These are phyloP conservation scores for Sturnira hondurensis DNA, from an alignment of 2,113 vertebrate species.

Conservation along the genomic window DNA sequence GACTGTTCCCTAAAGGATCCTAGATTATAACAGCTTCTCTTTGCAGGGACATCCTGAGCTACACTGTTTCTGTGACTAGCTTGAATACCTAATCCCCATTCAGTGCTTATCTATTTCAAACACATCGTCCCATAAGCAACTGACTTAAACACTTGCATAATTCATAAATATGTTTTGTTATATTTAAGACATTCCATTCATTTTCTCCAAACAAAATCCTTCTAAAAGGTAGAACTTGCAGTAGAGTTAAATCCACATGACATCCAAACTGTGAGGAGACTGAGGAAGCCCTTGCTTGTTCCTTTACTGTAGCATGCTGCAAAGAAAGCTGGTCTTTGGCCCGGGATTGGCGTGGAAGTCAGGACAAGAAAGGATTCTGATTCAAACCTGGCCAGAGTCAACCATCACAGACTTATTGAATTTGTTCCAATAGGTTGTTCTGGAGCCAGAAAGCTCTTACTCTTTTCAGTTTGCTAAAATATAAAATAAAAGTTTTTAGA, in stretches of 20 bases:
- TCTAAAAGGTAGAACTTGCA: background rate
- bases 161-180: background rate
- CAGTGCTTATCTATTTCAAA: constrained; percentile 35
- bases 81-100: background rate
- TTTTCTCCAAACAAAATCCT: constrained; percentile 35
- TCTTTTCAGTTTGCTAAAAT: background rate
- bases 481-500: constrained; percentile 8
- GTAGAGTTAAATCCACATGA: background rate
- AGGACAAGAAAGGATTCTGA: background rate
- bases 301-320: background rate
- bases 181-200: constrained; percentile 14
- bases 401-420: background rate
- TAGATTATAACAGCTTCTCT: background rate
- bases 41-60: background rate
- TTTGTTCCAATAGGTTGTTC: background rate
- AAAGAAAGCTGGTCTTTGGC: background rate
- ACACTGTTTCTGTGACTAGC: background rate
- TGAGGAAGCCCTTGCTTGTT: background rate
- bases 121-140: background rate
- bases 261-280: background rate
- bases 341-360: background rate
- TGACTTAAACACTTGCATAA: background rate
- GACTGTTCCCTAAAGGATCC: background rate
- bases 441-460: background rate
- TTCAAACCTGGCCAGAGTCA: background rate